Percentiles rank a stretch among this genome's conserved stretches.
These are phyloP conservation scores for Scyliorhinus canicula DNA, from an alignment of 2,797 vertebrate genomes.

Conservation along the genomic window DNA sequence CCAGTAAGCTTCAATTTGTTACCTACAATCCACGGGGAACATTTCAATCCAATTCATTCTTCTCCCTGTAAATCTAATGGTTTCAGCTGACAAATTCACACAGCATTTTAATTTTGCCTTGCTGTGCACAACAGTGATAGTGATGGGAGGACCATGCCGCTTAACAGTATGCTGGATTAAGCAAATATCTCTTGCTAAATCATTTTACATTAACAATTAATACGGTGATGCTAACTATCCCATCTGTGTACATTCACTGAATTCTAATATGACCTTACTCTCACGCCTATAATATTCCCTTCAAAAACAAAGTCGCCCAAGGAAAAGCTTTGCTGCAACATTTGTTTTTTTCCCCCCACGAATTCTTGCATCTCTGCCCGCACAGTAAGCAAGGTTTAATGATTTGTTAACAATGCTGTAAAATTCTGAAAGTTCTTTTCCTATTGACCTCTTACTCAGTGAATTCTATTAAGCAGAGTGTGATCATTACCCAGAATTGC, in stretches of 20 bases:
- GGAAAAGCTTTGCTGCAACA: not conserved
- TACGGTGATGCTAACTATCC: not conserved
- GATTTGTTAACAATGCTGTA: not conserved
- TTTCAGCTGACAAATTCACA: slow-evolving; percentile 30
- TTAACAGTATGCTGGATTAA: slow-evolving; percentile 14
- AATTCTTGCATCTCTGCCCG: not conserved
- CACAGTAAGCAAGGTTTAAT: not conserved
- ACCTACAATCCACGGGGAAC: not conserved
- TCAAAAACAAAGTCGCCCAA: not conserved
- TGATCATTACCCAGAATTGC: not conserved
- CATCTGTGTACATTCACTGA: not conserved
- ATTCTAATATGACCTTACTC: not conserved
- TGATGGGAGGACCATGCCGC: not conserved
- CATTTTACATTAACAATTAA: slow-evolving; percentile 23
- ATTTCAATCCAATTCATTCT: not conserved
- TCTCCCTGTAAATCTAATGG: not conserved
- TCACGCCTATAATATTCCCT: not conserved
- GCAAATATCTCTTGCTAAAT: slow-evolving; percentile 17
- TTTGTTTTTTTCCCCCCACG: too few species aligned
- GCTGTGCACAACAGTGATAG: not conserved
- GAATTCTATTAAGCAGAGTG: not conserved
- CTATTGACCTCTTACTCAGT: not conserved
- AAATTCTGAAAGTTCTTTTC: not conserved
- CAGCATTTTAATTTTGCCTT: slow-evolving; percentile 30
- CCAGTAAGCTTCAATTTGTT: not conserved